Conservation (phyloP, 2,888 invertebrate genomes). For the Drosophila mayaguana region DNA sequence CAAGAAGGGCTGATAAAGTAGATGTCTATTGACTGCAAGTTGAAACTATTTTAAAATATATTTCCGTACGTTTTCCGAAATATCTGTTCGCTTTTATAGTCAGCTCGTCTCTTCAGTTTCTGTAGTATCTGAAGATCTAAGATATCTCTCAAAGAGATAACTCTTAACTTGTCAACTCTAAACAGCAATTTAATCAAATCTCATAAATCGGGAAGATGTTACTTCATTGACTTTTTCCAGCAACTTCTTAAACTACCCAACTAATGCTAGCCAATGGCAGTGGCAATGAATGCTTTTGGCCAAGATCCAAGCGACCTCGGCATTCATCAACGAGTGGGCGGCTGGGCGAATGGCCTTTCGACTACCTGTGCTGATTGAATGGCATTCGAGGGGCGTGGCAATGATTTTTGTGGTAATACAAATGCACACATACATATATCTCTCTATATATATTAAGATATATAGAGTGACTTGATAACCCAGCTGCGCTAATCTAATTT, state of each 20-base stretch:
- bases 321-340: constrained; percentile 68
- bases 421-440: background rate
- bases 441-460: background rate
- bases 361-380: constrained; percentile 58
- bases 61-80: too few species aligned
- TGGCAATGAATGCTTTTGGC: constrained; percentile 57
- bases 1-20: too few species aligned
- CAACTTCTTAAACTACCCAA: constrained; percentile 33
- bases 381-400: constrained; percentile 42
- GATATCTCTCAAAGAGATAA: too few species aligned
- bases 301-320: constrained; percentile 58
- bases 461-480: constrained; percentile 58
- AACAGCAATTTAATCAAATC: too few species aligned
- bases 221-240: background rate
- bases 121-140: too few species aligned
- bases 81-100: too few species aligned
- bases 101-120: too few species aligned
- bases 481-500: constrained; percentile 65
- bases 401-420: constrained; percentile 40
- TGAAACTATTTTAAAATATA: too few species aligned
- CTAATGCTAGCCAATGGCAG: constrained; percentile 31
- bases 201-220: too few species aligned
- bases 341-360: constrained; percentile 35
- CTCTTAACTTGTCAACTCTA: too few species aligned
- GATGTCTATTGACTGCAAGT: too few species aligned